These are phyloP conservation scores for Empidonax traillii DNA, from an alignment of 2,113 vertebrate genomes.

Conservation along the genomic window DNA sequence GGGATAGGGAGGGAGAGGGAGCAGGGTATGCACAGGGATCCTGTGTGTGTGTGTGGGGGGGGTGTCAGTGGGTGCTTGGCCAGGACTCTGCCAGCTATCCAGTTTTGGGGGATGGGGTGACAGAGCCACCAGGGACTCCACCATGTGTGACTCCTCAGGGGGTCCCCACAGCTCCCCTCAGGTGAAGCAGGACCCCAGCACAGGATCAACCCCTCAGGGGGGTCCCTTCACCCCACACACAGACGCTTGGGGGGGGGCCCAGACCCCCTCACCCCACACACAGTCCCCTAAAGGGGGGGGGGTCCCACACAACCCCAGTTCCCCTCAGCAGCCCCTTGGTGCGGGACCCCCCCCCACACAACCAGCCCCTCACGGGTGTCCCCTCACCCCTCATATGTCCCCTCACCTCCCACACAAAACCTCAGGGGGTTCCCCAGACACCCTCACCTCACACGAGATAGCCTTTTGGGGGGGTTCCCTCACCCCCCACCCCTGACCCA, in stretches of 20 bases:
- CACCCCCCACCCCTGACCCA: too few relatives aligned
- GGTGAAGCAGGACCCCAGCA: not conserved
- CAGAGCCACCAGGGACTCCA: not conserved
- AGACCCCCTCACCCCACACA: not conserved
- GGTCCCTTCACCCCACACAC: not conserved
- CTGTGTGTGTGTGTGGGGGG: accelerated
- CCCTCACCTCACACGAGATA: not conserved
- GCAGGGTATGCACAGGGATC: not conserved
- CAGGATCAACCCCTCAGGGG: not conserved
- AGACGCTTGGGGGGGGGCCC: not conserved
- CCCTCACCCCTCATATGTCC: too few relatives aligned
- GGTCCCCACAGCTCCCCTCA: not conserved
- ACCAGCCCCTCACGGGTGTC: too few relatives aligned
- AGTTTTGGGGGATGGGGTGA: accelerated
- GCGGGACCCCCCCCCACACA: too few relatives aligned
- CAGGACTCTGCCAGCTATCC: not conserved
- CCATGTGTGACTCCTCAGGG: not conserved
- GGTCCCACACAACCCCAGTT: too few relatives aligned
- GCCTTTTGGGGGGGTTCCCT: too few relatives aligned
- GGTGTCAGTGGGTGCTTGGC: accelerated
- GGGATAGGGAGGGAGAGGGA: not conserved
- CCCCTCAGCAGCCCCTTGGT: too few relatives aligned
- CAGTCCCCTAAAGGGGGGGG: too few relatives aligned
- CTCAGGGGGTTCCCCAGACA: too few relatives aligned
- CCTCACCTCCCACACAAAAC: not conserved